phyloP scores from a whole-genome alignment of 2,797 vertebrate species.

The Petrocephalus sullivani region DNA sequence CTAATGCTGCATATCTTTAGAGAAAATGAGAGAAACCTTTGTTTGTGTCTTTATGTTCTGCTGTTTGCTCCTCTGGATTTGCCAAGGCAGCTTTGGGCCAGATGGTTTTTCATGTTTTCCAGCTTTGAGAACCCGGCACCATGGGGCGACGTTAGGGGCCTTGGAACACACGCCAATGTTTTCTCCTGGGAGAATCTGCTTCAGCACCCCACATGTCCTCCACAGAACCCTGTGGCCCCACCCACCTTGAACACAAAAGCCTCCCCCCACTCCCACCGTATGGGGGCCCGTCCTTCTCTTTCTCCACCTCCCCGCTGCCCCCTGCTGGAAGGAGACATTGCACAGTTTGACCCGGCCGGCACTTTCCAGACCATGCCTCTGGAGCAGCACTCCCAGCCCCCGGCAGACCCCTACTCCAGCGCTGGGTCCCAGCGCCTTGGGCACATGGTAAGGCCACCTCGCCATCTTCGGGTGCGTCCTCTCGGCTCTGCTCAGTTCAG shows the following conservation, averaged over 20 bases:
- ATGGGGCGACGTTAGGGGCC: not conserved
- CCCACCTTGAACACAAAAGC: not conserved
- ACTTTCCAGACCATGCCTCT: not conserved
- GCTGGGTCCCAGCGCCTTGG: not conserved
- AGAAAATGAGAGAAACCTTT: not conserved
- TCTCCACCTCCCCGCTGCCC: not conserved
- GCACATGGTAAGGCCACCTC: constrained; percentile 5
- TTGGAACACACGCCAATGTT: not conserved
- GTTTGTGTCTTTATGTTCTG: not conserved
- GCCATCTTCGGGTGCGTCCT: not conserved
- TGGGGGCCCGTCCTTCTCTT: not conserved
- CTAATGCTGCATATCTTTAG: not conserved
- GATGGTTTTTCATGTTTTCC: not conserved
- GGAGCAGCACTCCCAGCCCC: not conserved
- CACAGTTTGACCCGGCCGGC: not conserved
- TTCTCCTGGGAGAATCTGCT: not conserved
- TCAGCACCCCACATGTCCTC: not conserved
- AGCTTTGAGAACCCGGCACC: not conserved
- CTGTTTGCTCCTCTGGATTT: not conserved
- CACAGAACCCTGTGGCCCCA: not conserved
- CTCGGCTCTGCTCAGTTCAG: not conserved
- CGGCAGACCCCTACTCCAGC: constrained; percentile 3
- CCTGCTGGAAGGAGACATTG: not conserved
- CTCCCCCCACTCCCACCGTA: not conserved
- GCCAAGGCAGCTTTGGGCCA: not conserved